Percentiles rank a stretch among this genome's conserved stretches.
phyloP scores from a whole-genome alignment of 2,113 vertebrate genomes.

The Macrotis lagotis region DNA sequence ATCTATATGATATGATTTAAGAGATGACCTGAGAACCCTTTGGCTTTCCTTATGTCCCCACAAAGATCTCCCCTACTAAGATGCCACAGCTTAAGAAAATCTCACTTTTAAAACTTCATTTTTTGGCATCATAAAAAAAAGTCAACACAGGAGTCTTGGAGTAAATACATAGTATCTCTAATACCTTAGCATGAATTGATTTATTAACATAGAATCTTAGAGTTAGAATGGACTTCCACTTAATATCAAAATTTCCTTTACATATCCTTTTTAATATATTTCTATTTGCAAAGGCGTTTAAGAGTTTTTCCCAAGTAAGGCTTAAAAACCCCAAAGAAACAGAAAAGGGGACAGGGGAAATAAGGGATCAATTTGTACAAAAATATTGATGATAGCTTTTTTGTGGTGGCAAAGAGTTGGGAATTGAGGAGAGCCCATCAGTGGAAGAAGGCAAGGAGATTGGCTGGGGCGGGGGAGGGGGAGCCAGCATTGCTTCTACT shows the following conservation, averaged over 20 bases:
- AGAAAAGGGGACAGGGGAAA: too few species aligned
- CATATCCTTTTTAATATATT: background rate
- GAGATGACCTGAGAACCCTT: background rate
- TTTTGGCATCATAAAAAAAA: background rate
- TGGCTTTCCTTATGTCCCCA: background rate
- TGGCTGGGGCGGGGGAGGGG: background rate
- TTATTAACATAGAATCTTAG: background rate
- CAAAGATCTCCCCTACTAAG: background rate
- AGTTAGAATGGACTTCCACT: background rate
- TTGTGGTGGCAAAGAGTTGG: background rate
- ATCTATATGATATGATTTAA: background rate
- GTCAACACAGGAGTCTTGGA: background rate
- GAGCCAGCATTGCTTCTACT: background rate
- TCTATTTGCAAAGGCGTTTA: background rate
- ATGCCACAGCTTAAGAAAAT: background rate
- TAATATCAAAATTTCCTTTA: background rate
- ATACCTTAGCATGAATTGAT: background rate
- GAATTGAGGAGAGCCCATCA: background rate
- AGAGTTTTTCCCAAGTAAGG: background rate
- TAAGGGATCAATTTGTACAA: background rate
- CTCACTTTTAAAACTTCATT: background rate
- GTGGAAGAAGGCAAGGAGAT: background rate
- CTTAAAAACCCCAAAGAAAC: background rate
- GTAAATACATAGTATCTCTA: background rate
- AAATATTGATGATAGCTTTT: background rate